These are phyloP conservation scores for Cataglyphis altisquamis DNA, from an alignment of 2,888 invertebrate species.

Conservation along the genomic window DNA sequence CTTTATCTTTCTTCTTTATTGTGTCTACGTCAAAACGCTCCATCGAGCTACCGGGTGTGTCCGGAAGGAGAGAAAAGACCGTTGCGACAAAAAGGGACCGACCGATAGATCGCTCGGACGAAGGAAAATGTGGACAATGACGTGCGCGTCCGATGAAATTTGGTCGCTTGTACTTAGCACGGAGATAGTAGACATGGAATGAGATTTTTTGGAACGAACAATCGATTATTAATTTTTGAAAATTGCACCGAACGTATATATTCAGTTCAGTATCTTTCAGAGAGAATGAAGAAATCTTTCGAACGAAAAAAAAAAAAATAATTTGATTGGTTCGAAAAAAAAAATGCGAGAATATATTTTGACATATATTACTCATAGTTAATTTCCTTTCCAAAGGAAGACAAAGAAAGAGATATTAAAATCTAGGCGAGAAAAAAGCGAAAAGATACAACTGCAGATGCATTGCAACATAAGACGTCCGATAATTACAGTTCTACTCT, in stretches of 20 bases:
- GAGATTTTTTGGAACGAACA: not conserved
- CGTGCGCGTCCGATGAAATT: not conserved
- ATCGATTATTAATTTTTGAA: not conserved
- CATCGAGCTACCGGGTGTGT: constrained; percentile 54
- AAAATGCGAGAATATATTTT: not conserved
- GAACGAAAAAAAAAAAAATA: not conserved
- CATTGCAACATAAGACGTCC: not conserved
- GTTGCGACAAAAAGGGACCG: not conserved
- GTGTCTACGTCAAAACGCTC: constrained; percentile 70
- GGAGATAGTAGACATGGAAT: not conserved
- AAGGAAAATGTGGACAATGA: constrained; percentile 6
- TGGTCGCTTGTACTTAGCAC: not conserved
- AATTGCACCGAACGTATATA: not conserved
- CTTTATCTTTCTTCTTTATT: constrained; percentile 73
- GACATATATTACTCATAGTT: not conserved
- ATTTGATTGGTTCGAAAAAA: not conserved
- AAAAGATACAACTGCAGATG: not conserved
- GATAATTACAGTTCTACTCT: not conserved
- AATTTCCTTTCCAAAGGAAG: too few species aligned
- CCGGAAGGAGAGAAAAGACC: constrained; percentile 32
- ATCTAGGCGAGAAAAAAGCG: not conserved
- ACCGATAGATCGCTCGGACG: not conserved
- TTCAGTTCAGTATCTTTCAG: not conserved
- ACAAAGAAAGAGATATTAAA: not conserved
- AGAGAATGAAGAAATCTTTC: not conserved